These are phyloP conservation scores for Amblyjoppa proteus DNA, from an alignment of 2,888 invertebrate genomes.

Conservation along the genomic window DNA sequence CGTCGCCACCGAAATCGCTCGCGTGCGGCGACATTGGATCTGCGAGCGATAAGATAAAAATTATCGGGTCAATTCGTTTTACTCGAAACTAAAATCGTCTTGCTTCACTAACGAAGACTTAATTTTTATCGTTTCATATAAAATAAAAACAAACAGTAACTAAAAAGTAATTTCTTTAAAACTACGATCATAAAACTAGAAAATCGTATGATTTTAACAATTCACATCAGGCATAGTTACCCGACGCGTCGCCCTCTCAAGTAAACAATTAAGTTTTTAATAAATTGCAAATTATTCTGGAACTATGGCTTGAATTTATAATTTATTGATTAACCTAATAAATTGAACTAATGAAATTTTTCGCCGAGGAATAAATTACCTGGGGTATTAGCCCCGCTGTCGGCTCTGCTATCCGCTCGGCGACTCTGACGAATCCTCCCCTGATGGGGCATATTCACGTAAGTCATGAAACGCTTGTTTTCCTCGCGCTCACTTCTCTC, in stretches of 20 bases:
- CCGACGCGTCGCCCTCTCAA: too few species aligned
- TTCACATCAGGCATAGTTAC: background rate
- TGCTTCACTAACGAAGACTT: background rate
- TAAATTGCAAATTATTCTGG: background rate
- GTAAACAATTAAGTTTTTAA: background rate
- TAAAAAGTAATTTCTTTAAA: background rate
- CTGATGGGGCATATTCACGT: slow-evolving; percentile 85
- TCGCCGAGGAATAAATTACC: slow-evolving; percentile 76
- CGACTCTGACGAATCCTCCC: slow-evolving; percentile 88
- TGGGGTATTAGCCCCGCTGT: slow-evolving; percentile 91
- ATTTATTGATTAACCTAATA: too few species aligned
- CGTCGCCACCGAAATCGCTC: slow-evolving; percentile 84
- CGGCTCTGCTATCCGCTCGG: slow-evolving; percentile 89
- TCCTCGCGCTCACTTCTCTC: slow-evolving; percentile 92
- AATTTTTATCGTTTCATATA: background rate
- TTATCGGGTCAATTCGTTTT: background rate
- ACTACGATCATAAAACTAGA: background rate
- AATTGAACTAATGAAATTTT: background rate
- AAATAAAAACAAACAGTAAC: background rate
- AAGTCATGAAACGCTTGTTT: slow-evolving; percentile 90
- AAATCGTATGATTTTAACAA: background rate
- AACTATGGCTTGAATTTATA: too few species aligned
- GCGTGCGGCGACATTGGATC: slow-evolving; percentile 89
- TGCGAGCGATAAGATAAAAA: slow-evolving; percentile 59
- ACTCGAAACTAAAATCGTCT: background rate